Evolutionary conservation across 2,113 vertebrate species (phyloP), one percentile per base, ranked within the genome.

Genomic region (Pygoscelis antarcticus): DNA sequence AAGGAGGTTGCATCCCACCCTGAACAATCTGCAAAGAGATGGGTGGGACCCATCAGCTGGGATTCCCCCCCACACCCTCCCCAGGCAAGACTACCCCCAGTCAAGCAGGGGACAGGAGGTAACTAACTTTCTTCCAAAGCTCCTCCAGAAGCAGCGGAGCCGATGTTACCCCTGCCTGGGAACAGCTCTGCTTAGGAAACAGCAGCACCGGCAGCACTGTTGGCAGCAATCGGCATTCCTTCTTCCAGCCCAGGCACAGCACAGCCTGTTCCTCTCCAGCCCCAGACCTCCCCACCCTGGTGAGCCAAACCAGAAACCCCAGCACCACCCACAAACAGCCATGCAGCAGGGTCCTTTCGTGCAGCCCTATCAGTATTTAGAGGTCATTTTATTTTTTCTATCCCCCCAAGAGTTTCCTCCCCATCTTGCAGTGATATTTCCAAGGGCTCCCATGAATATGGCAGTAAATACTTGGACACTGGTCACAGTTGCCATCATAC

Each of bases 161-260:
- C 2, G 1, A 9, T 7, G 29, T 30, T 36, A 32, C 26, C 30
- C 60, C 36, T 18, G 34, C 29, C 61, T 12, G 44, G 78, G 38
- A 88, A 9, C 47, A 46, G 55, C 84, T 58, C 47, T 52, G 61
- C 65, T 29, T 38, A 8, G 58, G 47, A 55, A 40, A 55, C 47
- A 6, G 0, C 0, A 0, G 83, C 13, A 34, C 44, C 5, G 5
- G 34, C 65, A 81, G 64, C 0, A 0, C 11, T 13, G 6, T 3
- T 69, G 62, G 61, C 77, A 78, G 27, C 34, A 36, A 21, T 5
- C 3, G 4, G 14, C 26, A 9, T 72, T 82, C 84, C 58, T 64
- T 8, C 40, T 87, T 74, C n/a, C 85, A 90, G 49, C 38, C 80
- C 64, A 52, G 52, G 34, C 83, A 74, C 60, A 65, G 44, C 71